These are phyloP conservation scores for Alfaro cultratus DNA, from an alignment of 2,797 vertebrate species.

Conservation along the genomic window DNA sequence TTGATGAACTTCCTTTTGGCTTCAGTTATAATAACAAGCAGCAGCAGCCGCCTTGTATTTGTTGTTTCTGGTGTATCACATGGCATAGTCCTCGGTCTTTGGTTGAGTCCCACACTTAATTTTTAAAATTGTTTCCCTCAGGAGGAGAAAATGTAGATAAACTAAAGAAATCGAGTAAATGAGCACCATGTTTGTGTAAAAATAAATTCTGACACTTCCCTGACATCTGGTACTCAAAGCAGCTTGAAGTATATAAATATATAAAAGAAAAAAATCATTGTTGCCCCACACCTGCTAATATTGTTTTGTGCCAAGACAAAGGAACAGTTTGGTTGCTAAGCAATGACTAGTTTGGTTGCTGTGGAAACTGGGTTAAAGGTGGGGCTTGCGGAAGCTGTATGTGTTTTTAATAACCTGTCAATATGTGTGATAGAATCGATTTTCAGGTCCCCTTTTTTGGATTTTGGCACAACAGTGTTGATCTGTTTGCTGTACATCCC, in stretches of 20 bases:
- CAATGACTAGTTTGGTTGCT: constrained; percentile 32
- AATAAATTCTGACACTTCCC: background rate
- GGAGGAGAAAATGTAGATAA: background rate
- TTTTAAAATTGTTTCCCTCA: background rate
- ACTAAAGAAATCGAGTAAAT: background rate
- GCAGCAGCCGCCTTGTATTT: background rate
- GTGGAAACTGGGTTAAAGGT: constrained; percentile 27
- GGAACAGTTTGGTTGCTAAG: constrained; percentile 5
- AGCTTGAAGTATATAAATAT: constrained; percentile 7
- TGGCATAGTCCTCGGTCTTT: background rate
- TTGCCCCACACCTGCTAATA: constrained; percentile 14
- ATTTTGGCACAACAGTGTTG: constrained; percentile 64
- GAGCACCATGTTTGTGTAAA: background rate
- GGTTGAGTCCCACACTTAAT: background rate
- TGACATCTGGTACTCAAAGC: constrained; percentile 21
- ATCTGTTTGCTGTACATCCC: constrained; percentile 63
- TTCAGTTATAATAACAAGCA: background rate
- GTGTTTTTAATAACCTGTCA: constrained; percentile 22
- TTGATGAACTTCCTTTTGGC: background rate
- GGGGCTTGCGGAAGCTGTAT: constrained; percentile 17
- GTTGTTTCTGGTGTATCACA: background rate
- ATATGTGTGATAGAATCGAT: constrained; percentile 58
- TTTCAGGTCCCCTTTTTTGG: constrained; percentile 60
- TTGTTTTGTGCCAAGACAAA: constrained; percentile 41
- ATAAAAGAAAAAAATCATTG: no score